phyloP scores from a whole-genome alignment of 2,113 vertebrate genomes.

The Pluvianellus socialis region DNA sequence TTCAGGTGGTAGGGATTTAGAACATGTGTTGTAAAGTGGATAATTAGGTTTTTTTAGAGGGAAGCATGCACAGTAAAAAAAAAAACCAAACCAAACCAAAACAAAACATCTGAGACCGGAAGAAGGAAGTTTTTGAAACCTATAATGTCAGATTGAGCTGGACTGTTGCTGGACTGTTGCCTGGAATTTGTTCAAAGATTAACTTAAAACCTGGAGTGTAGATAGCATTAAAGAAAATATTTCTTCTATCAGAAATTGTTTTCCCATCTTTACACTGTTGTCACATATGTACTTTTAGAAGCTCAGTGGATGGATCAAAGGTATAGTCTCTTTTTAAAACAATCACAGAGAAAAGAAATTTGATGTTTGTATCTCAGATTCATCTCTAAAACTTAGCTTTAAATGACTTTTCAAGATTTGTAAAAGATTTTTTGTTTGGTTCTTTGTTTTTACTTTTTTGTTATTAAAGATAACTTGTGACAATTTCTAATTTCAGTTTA shows the following conservation, averaged over 20 bases:
- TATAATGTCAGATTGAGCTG: not conserved
- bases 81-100: too few relatives aligned
- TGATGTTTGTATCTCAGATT: not conserved
- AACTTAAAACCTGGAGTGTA: not conserved
- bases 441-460: not conserved
- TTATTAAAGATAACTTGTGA: not conserved
- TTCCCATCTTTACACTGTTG: not conserved
- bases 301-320: not conserved
- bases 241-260: not conserved
- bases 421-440: not conserved
- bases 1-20: not conserved
- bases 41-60: conserved; percentile 7
- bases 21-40: not conserved
- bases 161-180: not conserved
- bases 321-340: not conserved
- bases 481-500: not conserved
- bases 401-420: not conserved
- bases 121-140: not conserved
- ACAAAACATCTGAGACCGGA: not conserved
- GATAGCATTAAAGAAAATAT: not conserved
- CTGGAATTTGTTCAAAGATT: not conserved
- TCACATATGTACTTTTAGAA: not conserved
- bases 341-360: not conserved
- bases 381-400: not conserved
- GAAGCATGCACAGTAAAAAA: not conserved